Evolutionary conservation across 2,797 vertebrate species (phyloP).

Genomic region (Holocentrus rufus): DNA sequence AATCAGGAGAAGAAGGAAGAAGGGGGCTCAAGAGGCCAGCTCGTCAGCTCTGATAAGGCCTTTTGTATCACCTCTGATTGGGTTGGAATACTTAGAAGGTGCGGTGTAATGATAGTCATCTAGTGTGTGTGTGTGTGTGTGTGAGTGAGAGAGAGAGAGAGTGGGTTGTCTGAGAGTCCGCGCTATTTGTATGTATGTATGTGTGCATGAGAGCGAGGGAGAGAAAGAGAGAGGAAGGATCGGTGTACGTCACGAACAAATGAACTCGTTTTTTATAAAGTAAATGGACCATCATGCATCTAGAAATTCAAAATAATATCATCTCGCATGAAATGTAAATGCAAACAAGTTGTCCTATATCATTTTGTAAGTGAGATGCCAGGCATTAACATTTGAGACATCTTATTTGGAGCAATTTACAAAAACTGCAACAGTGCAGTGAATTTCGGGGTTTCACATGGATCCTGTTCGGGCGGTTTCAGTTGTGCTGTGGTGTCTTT

Average conservation of each 20-base stretch:
- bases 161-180: conserved; percentile 39
- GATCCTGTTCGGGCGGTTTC: no score
- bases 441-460: no score
- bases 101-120: conserved; percentile 66
- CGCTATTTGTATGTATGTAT: conserved; percentile 44
- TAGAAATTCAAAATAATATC: neutral
- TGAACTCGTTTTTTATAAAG: neutral
- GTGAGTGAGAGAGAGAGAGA: conserved; percentile 32
- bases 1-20: conserved; percentile 76
- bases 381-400: no score
- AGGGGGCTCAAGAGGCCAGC: conserved; percentile 68
- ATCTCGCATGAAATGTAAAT: neutral
- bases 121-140: conserved; percentile 29
- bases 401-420: no score
- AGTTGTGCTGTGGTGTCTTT: no score
- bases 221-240: conserved; percentile 14
- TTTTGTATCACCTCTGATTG: conserved; percentile 75
- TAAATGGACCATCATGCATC: neutral
- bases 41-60: conserved; percentile 70
- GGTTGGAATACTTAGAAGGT: conserved; percentile 69
- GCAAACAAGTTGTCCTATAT: neutral
- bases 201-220: conserved; percentile 11
- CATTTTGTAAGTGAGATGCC: no score
- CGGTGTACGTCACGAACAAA: conserved; percentile 42
- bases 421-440: no score